Base-by-base conservation (phyloP, 2,113 vertebrate genomes). In the Acanthochromis polyacanthus region DNA sequence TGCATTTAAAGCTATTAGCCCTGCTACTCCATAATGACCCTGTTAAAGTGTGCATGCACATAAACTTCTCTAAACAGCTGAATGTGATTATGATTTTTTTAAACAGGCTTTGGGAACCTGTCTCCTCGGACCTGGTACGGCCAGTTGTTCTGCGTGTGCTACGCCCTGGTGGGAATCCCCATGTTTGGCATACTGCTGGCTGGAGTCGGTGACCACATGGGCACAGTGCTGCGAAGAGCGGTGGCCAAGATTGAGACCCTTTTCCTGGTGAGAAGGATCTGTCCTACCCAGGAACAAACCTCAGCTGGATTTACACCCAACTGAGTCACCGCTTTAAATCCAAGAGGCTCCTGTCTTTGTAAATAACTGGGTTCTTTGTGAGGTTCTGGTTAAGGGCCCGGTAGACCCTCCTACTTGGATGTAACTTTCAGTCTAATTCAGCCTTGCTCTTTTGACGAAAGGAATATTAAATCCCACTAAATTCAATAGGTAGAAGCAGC, bases 111-210 rank as follows among this genome's bases (percentile, higher is more conserved):
- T 58, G 97, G 97, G 55, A 97, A 97, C 62, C 93, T 95, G 20
- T 95, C 96, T 9, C 96, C 97, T 46, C 95, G 93, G 64, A 96
- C 97, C 0, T 45, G 89, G 53, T 92, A 88, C 0, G 96, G 96
- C 7, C 96, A 96, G 83, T 77, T 97, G 66, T 97, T 98, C 91
- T 97, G 97, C 58, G 96, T 98, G 68, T 96, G 96, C 82, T 98
- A 97, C 4, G 96, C 97, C 0, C 91, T 98, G 82, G 93, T 98
- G 80, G 97, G 97, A 23, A 98, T 98, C 78, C 97, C 97, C 0
- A 95, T 98, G 90, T 98, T 97, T 60, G 97, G 97, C 68, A 96
- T 97, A 52, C 93, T 98, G 81, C 93, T 98, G 32, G 96, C 97
- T 0, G 97, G 97, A 50, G 96, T 97, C 3, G 95, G 97, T 0